These are phyloP conservation scores for Amphimedon queenslandica DNA, from an alignment of 37 sponge, comb jelly and placozoan genomes.

Conservation along the genomic window DNA sequence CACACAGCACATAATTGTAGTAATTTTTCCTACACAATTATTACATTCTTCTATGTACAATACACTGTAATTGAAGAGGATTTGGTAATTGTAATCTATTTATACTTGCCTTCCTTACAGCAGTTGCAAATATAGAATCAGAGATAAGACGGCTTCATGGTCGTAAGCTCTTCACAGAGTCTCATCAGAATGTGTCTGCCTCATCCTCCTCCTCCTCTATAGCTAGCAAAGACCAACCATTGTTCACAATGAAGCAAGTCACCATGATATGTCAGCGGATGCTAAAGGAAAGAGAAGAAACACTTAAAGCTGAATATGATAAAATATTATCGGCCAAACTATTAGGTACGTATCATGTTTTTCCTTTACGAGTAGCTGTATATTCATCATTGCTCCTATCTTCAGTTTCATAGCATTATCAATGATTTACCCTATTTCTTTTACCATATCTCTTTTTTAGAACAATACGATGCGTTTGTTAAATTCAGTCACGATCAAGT, in stretches of 20 bases:
- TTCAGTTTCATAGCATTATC: too few relatives aligned
- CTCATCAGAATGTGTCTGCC: not conserved
- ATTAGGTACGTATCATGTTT: conserved; percentile 41
- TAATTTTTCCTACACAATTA: conserved; percentile 16
- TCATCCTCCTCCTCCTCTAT: not conserved
- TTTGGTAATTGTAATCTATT: too few relatives aligned
- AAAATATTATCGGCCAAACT: conserved; percentile 63
- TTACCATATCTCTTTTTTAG: conserved; percentile 20
- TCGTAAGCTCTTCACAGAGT: conserved; percentile 22
- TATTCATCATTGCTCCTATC: too few relatives aligned
- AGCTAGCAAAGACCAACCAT: conserved; percentile 65
- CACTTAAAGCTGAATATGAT: conserved; percentile 78
- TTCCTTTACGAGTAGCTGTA: not conserved
- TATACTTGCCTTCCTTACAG: too few relatives aligned
- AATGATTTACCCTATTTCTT: too few relatives aligned
- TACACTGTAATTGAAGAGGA: too few relatives aligned
- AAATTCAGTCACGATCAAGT: conserved; percentile 91
- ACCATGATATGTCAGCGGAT: conserved; percentile 73
- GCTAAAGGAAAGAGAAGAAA: conserved; percentile 83
- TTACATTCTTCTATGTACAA: too few relatives aligned
- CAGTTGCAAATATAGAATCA: conserved; percentile 47
- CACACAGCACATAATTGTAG: not conserved
- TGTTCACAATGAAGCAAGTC: conserved; percentile 92
- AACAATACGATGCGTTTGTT: conserved; percentile 95
- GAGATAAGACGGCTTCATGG: conserved; percentile 60